Conservation (phyloP, 2,797 vertebrate species). For the Microctenopoma lineatum region DNA sequence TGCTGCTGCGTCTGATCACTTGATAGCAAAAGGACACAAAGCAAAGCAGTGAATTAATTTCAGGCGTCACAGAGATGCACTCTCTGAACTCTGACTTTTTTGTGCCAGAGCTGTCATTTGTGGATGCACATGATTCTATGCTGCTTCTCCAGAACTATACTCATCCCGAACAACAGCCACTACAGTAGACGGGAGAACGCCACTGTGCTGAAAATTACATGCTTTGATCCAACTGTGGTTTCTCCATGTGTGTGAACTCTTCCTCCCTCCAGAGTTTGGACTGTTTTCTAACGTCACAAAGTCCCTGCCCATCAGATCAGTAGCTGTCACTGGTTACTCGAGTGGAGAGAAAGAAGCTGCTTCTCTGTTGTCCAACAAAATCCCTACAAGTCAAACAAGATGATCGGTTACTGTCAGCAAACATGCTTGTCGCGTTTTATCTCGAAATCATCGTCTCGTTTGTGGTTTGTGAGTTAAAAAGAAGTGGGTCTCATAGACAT, state of each 20-base stretch:
- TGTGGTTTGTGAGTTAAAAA: no score
- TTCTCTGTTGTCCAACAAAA: slow-evolving; percentile 22
- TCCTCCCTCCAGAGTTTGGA: slow-evolving; percentile 12
- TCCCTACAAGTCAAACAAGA: slow-evolving; percentile 13
- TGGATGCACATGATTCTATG: slow-evolving; percentile 70
- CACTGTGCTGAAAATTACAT: slow-evolving; percentile 67
- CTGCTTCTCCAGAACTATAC: slow-evolving; percentile 58
- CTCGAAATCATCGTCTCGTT: no score
- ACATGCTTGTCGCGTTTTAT: no score
- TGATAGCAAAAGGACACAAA: slow-evolving; percentile 19
- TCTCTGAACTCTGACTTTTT: slow-evolving; percentile 53
- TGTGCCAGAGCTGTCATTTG: slow-evolving; percentile 70
- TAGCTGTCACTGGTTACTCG: slow-evolving; percentile 6
- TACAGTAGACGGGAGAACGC: slow-evolving; percentile 61
- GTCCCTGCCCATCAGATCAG: slow-evolving; percentile 37
- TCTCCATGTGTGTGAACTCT: slow-evolving; percentile 22
- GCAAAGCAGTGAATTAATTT: slow-evolving; percentile 41
- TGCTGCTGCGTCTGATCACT: slow-evolving; percentile 39
- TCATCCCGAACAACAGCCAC: slow-evolving; percentile 59
- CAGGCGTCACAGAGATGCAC: slow-evolving; percentile 32
- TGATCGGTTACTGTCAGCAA: no score
- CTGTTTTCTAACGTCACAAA: slow-evolving; percentile 45
- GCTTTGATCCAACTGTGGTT: slow-evolving; percentile 71
- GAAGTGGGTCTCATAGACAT: no score
- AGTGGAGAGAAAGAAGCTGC: slow-evolving; percentile 33